Evolutionary conservation across 2,797 vertebrate genomes (phyloP).

Genomic region (Glossophaga mutica): DNA sequence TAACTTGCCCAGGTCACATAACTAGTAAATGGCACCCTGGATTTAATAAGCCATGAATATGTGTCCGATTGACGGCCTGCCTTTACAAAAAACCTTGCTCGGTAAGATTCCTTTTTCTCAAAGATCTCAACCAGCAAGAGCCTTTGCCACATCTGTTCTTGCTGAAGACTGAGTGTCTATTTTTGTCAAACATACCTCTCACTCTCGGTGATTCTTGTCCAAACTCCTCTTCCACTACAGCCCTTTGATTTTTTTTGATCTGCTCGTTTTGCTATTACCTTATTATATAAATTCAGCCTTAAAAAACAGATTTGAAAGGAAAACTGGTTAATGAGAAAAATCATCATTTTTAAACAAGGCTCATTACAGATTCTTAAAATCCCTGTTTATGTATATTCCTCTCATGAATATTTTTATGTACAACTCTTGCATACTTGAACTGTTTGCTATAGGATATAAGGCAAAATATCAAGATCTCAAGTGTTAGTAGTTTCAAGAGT

Average conservation of each 20-base stretch:
- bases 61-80: neutral
- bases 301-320: neutral
- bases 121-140: neutral
- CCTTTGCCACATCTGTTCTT: neutral
- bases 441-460: neutral
- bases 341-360: neutral
- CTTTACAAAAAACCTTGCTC: neutral
- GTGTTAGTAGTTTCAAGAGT: neutral
- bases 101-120: neutral
- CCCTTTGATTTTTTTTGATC: neutral
- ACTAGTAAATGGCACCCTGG: neutral
- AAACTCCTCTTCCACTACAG: neutral
- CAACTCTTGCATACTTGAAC: neutral
- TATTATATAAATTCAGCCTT: neutral
- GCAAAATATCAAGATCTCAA: neutral
- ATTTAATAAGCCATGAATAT: neutral
- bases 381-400: neutral
- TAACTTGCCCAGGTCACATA: neutral
- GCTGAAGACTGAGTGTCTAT: neutral
- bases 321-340: neutral
- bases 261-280: neutral
- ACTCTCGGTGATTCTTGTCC: neutral
- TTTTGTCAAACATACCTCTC: neutral
- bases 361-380: neutral
- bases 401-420: neutral